Evolutionary conservation across 2,797 vertebrate species (phyloP).

Genomic region (Champsocephalus esox): DNA sequence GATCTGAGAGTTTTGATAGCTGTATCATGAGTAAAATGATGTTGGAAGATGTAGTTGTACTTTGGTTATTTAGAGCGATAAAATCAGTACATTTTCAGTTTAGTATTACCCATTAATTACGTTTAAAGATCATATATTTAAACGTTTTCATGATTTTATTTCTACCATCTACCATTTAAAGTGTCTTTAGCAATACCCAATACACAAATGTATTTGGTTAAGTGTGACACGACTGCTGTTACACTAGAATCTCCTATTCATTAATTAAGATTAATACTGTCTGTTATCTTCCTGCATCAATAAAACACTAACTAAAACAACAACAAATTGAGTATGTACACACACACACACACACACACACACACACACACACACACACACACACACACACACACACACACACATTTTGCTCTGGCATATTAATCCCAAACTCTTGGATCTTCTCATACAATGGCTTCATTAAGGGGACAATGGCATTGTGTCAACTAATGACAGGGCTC

Average conservation of each 20-base stretch:
- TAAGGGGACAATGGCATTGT: conserved; percentile 79
- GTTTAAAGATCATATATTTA: no score
- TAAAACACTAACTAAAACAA: not conserved
- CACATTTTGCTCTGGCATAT: conserved; percentile 63
- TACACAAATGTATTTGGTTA: not conserved
- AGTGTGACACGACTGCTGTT: not conserved
- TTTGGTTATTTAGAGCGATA: not conserved
- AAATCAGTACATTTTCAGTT: not conserved
- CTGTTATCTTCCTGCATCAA: not conserved
- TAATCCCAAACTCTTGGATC: conserved; percentile 71
- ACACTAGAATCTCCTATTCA: not conserved
- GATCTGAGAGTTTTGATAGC: not conserved
- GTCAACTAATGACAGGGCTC: conserved; percentile 73
- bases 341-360: conserved; percentile 54
- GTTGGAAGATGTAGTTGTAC: not conserved
- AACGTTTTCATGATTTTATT: no score
- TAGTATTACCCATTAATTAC: no score
- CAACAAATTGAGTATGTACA: conserved; percentile 5
- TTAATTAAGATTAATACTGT: not conserved
- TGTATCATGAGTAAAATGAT: no score
- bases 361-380: conserved; percentile 50
- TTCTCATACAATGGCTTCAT: conserved; percentile 77
- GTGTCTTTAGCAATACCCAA: no score
- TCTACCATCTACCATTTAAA: no score
- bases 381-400: conserved; percentile 50